Percentiles rank a stretch among this genome's conserved stretches.
Conservation (phyloP, 2,888 invertebrate species). For the Eupithecia vulgata region DNA sequence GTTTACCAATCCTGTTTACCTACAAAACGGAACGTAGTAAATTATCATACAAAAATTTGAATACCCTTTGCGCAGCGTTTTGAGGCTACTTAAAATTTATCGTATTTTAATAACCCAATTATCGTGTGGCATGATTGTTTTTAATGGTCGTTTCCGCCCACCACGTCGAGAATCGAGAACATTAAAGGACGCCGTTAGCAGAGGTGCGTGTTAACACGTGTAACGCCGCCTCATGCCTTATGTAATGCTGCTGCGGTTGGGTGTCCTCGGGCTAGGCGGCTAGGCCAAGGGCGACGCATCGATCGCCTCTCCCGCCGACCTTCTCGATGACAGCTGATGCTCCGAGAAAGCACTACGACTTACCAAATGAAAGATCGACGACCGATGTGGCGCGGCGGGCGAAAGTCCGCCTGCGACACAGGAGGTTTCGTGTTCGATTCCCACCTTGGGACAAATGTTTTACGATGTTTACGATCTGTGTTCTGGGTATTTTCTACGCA, state of each 20-base stretch:
- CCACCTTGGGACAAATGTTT: no score
- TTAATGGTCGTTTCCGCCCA: constrained; percentile 12
- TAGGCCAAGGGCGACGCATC: constrained; percentile 79
- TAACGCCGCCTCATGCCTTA: constrained; percentile 51
- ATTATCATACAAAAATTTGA: not conserved
- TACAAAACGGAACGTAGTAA: not conserved
- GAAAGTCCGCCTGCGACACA: no score
- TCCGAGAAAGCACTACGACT: constrained; percentile 47
- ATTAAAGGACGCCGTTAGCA: constrained; percentile 33
- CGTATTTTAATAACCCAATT: constrained; percentile 21
- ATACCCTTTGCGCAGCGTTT: not conserved
- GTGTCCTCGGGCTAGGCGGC: constrained; percentile 67
- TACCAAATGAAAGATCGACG: not conserved
- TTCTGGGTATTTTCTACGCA: no score
- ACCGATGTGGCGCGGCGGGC: no score
- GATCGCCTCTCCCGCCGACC: constrained; percentile 56
- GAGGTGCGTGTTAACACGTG: constrained; percentile 39
- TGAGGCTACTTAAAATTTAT: constrained; percentile 14
- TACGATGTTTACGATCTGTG: no score
- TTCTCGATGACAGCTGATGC: constrained; percentile 43
- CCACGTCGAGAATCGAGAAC: constrained; percentile 10
- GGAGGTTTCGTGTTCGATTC: no score
- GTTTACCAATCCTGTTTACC: constrained; percentile 14
- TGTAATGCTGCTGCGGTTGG: constrained; percentile 69
- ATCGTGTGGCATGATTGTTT: constrained; percentile 20